Conservation (phyloP, 2,888 invertebrate species). For the Clepsis dumicolana region DNA sequence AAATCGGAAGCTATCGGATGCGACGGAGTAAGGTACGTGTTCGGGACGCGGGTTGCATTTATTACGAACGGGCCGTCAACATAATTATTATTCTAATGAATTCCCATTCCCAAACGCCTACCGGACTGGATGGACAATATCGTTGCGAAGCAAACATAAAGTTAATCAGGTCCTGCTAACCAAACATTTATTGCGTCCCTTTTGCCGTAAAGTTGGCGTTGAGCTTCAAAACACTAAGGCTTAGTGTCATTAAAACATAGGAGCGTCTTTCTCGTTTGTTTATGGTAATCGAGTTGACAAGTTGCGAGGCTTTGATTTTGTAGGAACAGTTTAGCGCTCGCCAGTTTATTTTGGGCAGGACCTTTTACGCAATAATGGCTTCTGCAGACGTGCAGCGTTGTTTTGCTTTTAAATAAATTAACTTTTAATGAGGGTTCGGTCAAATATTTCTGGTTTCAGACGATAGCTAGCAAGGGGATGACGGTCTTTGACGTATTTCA, state of each 20-base stretch:
- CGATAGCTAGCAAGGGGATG: background rate
- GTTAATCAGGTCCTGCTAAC: conserved; percentile 43
- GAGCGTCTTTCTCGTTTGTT: conserved; percentile 80
- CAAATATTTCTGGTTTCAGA: conserved; percentile 1
- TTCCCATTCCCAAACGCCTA: conserved; percentile 39
- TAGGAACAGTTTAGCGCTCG: conserved; percentile 60
- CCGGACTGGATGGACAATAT: conserved; percentile 35
- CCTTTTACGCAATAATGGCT: conserved; percentile 70
- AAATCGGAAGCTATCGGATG: background rate
- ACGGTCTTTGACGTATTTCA: background rate
- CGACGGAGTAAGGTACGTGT: conserved; percentile 7
- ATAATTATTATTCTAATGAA: conserved; percentile 44
- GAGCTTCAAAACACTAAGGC: conserved; percentile 66
- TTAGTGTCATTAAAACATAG: conserved; percentile 76
- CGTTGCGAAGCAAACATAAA: conserved; percentile 42
- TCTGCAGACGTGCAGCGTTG: background rate
- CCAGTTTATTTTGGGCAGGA: conserved; percentile 69
- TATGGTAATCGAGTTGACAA: conserved; percentile 83
- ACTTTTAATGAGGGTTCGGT: background rate
- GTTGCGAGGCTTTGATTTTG: conserved; percentile 79
- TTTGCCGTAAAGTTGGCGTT: conserved; percentile 44
- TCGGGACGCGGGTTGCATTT: conserved; percentile 26
- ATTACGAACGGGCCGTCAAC: conserved; percentile 36
- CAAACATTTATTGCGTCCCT: conserved; percentile 43
- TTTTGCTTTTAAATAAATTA: background rate